Percentiles rank a stretch among this genome's conserved stretches.
These are phyloP conservation scores for Cataglyphis rosenhaueri DNA, from an alignment of 2,888 invertebrate species.

Conservation along the genomic window DNA sequence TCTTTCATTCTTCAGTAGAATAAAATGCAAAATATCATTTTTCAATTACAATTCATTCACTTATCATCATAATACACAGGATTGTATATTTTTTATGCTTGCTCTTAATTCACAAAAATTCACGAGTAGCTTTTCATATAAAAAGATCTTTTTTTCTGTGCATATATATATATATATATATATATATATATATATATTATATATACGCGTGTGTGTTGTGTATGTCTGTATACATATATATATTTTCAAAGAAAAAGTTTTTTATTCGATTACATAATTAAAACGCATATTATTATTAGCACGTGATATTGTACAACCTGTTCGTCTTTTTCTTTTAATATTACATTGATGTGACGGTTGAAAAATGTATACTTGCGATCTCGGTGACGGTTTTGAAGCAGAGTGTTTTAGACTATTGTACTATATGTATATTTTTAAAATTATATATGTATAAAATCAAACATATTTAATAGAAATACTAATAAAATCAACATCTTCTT, in stretches of 20 bases:
- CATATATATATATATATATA: constrained; percentile 44
- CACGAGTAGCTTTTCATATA: constrained; percentile 72
- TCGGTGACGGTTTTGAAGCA: constrained; percentile 73
- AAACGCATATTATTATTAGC: constrained; percentile 72
- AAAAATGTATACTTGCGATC: constrained; percentile 72
- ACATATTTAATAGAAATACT: constrained; percentile 29
- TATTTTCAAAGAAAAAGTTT: constrained; percentile 73
- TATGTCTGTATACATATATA: constrained; percentile 47
- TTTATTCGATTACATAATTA: constrained; percentile 67
- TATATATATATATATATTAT: neutral
- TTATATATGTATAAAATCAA: constrained; percentile 5
- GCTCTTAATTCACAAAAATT: constrained; percentile 69
- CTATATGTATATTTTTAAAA: neutral
- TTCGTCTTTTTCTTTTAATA: constrained; percentile 72
- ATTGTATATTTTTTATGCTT: constrained; percentile 61
- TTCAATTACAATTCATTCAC: constrained; percentile 68
- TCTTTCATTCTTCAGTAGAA: constrained; percentile 68
- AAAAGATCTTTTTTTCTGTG: constrained; percentile 66
- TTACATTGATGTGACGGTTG: constrained; percentile 79
- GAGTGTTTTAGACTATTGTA: constrained; percentile 76
- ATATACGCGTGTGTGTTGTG: constrained; percentile 21
- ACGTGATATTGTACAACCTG: constrained; percentile 80
- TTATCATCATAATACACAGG: constrained; percentile 70
- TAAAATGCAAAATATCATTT: constrained; percentile 75
- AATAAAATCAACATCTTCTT: constrained; percentile 11